Percentiles rank a stretch among this genome's conserved stretches.
These are phyloP conservation scores for Neosilurus mollespiculum DNA, from an alignment of 2,797 vertebrate genomes.

Conservation along the genomic window DNA sequence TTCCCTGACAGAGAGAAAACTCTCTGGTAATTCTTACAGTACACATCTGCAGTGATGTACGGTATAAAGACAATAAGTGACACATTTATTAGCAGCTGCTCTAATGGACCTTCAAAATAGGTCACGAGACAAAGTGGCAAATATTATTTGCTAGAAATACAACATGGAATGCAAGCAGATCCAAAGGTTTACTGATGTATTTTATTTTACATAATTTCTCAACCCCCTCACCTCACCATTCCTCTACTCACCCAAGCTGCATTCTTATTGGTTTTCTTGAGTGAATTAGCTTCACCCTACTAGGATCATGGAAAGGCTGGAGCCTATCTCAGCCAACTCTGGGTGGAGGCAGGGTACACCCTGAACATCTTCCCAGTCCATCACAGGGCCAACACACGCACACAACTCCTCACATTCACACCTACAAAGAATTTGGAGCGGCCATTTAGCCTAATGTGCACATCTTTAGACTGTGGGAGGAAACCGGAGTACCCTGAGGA, in stretches of 20 bases:
- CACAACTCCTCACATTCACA: too few species aligned
- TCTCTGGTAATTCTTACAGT: neutral
- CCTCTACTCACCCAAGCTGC: neutral
- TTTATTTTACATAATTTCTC: neutral
- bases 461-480: too few species aligned
- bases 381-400: too few species aligned
- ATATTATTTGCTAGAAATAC: neutral
- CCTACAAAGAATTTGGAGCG: too few species aligned
- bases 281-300: neutral
- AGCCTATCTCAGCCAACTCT: too few species aligned
- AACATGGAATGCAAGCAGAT: neutral
- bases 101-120: neutral
- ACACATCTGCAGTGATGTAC: neutral
- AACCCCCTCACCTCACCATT: rapidly evolving
- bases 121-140: neutral
- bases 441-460: too few species aligned
- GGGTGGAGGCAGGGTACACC: too few species aligned
- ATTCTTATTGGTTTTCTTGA: neutral
- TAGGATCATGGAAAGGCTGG: too few species aligned
- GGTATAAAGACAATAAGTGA: neutral
- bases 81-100: neutral
- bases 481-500: too few species aligned
- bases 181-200: neutral
- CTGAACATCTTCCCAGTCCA: too few species aligned
- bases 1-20: neutral